Base-by-base conservation (phyloP, 1,140 invertebrate species). In the Piezodorus guildinii region DNA sequence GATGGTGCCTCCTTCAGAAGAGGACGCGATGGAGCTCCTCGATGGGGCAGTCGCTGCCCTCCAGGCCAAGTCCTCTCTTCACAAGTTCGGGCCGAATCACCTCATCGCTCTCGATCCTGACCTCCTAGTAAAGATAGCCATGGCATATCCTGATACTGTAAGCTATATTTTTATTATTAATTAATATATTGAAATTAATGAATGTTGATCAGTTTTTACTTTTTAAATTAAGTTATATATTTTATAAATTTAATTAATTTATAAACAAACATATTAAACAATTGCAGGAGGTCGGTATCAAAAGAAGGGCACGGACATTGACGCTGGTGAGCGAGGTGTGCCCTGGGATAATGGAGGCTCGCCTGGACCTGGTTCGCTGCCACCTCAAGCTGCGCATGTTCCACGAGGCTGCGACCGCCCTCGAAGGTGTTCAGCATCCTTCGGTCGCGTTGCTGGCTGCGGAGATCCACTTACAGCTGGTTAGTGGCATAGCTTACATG, bases 361-460 rank as follows among this genome's bases (percentile, higher is more conserved):
- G 89, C 15, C 15, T 56, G 14, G 23, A 25, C 15, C 23, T 56
- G 3, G 52, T 56, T 3, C 52, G 23, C 14, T 19, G 17, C 15
- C 52, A 56, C 5, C 15, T 56, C 5, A 56, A 4, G 9, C 52
- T 56, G 25, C 17, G 52, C 9, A 9, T 8, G 10, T 25, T 23
- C 15, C 3, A 25, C 27, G 52, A 56, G 23, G 52, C 52, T 23
- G 23, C 52, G 27, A 23, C 17, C 12, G 52, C 52, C 23, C 23
- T 56, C 6, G 19, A 56, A 25, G 52, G 23, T 8, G 12, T 56
- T 16, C 17, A 56, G 9, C 52, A 56, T 71, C 85, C 87, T 1
- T 85, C 92, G 68, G 89, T 85, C 23, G 86, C 95, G 75, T 78
- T 98, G 5, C 75, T 96, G 5, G 82, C 94, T 78, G 91, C 94